phyloP scores from a whole-genome alignment of 2,888 invertebrate genomes.

The Aphidius colemani region DNA sequence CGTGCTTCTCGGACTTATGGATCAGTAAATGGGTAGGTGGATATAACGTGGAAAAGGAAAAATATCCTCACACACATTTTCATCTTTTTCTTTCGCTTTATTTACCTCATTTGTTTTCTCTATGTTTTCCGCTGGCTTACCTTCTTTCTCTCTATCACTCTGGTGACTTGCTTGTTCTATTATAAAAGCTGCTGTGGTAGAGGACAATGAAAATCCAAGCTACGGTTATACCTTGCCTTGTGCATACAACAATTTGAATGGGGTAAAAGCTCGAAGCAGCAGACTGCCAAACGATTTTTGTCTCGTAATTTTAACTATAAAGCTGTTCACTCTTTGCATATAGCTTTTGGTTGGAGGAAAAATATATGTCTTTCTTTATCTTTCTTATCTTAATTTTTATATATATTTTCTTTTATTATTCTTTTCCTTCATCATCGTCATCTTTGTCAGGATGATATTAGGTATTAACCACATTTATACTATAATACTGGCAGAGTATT shows the following conservation, averaged over 20 bases:
- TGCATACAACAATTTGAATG: constrained; percentile 40
- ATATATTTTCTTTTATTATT: neutral
- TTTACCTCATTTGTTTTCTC: no score
- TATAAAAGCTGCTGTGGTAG: constrained; percentile 14
- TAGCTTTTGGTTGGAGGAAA: no score
- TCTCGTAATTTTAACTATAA: constrained; percentile 13
- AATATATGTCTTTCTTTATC: neutral
- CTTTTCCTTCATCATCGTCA: constrained; percentile 6
- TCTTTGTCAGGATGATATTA: constrained; percentile 36
- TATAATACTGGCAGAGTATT: constrained; percentile 37
- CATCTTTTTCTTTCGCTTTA: no score
- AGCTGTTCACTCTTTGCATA: no score
- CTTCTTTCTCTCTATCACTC: constrained; percentile 1
- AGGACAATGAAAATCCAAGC: constrained; percentile 34
- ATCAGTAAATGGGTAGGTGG: constrained; percentile 11
- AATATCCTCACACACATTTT: no score
- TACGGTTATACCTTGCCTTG: constrained; percentile 36
- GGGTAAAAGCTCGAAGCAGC: constrained; percentile 28
- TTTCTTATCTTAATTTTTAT: neutral
- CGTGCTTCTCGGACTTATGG: constrained; percentile 14
- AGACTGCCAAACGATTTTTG: constrained; percentile 31
- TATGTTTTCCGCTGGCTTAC: no score
- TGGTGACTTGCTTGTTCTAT: constrained; percentile 19
- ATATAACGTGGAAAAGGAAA: no score
- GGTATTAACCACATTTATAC: constrained; percentile 46